A percentile compares a stretch with the other conserved stretches of the same genome.
Evolutionary conservation across 2,888 invertebrate genomes (phyloP).

Genomic region (Imbricaverruca yamaguchii): DNA sequence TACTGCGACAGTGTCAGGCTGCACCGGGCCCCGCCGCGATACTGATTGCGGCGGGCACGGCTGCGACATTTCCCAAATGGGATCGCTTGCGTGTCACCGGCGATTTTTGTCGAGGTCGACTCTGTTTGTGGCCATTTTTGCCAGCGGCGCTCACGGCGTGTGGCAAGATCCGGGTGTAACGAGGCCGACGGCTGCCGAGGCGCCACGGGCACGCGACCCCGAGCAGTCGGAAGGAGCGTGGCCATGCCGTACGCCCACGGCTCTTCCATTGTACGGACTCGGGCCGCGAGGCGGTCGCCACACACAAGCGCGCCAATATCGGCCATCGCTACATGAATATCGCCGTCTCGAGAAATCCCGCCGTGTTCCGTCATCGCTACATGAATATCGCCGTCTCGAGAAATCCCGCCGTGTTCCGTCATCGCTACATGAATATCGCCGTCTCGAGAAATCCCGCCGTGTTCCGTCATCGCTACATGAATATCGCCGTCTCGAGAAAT

Average conservation of each 20-base stretch:
- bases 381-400: neutral
- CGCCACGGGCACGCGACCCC: neutral
- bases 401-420: neutral
- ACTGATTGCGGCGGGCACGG: neutral
- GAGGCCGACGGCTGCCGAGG: neutral
- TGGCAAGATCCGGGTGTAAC: neutral
- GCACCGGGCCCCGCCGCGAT: no score
- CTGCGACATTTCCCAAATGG: neutral
- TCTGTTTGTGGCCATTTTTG: constrained; percentile 7
- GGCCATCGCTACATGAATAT: neutral
- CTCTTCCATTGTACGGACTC: no score
- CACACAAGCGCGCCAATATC: neutral
- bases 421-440: neutral
- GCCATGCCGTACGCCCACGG: neutral
- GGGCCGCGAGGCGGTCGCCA: neutral
- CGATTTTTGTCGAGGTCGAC: neutral
- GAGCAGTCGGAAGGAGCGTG: neutral
- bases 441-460: neutral
- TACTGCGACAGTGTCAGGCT: no score
- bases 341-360: neutral
- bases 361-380: no score
- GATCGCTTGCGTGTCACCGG: neutral
- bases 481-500: neutral
- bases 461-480: neutral
- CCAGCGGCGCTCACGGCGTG: neutral